Conservation (phyloP, 2,113 vertebrate genomes). For the Thermophis baileyi region DNA sequence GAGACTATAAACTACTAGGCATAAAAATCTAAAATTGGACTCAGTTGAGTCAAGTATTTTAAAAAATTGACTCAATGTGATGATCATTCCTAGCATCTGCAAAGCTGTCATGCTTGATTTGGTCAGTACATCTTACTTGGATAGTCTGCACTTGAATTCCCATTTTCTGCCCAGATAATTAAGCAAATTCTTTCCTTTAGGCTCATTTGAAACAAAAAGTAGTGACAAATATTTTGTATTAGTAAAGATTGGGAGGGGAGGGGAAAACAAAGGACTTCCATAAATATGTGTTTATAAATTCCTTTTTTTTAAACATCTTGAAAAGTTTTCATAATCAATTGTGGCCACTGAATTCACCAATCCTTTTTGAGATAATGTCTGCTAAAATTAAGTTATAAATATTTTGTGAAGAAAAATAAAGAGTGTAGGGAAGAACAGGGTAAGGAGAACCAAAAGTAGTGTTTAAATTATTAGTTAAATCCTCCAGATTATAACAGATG, state of each 20-base stretch:
- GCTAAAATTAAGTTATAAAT: background rate
- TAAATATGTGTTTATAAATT: background rate
- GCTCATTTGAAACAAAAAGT: background rate
- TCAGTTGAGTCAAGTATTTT: background rate
- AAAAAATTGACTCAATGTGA: slow-evolving; percentile 16
- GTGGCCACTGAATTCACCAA: background rate
- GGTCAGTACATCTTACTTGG: background rate
- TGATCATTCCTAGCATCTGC: background rate
- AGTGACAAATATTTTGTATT: background rate
- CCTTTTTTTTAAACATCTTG: background rate
- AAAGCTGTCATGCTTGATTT: background rate
- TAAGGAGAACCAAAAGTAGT: background rate
- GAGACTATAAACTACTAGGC: background rate
- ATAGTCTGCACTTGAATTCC: background rate
- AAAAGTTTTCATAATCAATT: background rate
- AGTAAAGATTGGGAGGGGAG: background rate
- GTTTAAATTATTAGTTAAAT: background rate
- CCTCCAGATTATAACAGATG: background rate
- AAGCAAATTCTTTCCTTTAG: background rate
- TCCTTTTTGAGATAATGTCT: background rate
- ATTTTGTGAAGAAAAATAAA: background rate
- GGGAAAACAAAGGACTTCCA: background rate
- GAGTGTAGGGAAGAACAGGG: background rate
- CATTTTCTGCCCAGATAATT: background rate
- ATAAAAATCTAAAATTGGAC: background rate